Evolutionary conservation across 2,113 vertebrate genomes (phyloP), one percentile per base, ranked within the genome.

Genomic region (Amazona vittata): DNA sequence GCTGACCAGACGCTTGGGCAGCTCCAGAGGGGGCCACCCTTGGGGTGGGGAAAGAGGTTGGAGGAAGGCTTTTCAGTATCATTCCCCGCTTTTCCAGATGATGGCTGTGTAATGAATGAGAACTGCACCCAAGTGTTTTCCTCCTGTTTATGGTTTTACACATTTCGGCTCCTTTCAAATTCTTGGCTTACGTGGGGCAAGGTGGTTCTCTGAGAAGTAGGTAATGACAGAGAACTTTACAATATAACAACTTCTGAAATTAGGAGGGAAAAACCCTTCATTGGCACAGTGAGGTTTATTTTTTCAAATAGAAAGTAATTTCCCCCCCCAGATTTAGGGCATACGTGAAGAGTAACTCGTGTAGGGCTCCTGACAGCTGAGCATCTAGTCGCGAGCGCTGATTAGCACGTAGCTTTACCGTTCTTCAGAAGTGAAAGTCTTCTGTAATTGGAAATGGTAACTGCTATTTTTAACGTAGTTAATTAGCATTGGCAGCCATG

Each of bases 1-100:
- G 60, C 46, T 89, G 41, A 43, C 22, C n/a, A 20, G 47, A 59
- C 15, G 29, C 57, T 62, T 0, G 0, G 24, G n/a, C 0, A 0
- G 8, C 46, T 49, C 26, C 1, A 2, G 24, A n/a, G 29, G 10
- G 17, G 13, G 31, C 5, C n/a, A 53, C 31, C 39, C 2, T 0
- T 0, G 1, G 33, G 4, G 4, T 52, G 24, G 26, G 37, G 22
- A 46, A 76, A 22, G 21, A 50, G 33, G 3, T 18, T 53, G 43
- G 47, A 46, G 15, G 10, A 55, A 80, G 43, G 44, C 9, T 29
- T 83, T 43, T 43, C 25, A 7, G 41, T 80, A 10, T 1, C 4
- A 4, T 78, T 94, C 63, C n/a, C 35, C n/a, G 4, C 28, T 94
- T 80, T 74, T 55, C 24, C 64, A 84, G n/a, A 19, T 3, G 3